Percentiles rank a stretch among this genome's conserved stretches.
Evolutionary conservation across 1,140 invertebrate species (phyloP).

Genomic region (Globodera ellingtonae): DNA sequence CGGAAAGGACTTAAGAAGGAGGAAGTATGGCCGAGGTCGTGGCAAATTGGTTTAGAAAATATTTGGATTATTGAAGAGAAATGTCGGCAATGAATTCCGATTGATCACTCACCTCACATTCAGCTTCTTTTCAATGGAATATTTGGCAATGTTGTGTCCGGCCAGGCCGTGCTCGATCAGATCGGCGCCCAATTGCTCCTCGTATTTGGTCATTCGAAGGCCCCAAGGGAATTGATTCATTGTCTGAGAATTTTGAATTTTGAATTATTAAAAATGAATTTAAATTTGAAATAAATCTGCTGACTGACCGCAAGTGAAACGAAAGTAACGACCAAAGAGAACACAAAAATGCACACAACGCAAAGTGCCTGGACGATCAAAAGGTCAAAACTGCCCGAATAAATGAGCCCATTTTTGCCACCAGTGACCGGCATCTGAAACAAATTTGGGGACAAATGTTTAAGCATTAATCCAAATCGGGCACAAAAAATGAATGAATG

Average conservation of each 20-base stretch:
- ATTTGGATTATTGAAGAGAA: neutral
- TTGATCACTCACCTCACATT: slow-evolving; percentile 45
- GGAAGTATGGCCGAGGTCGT: slow-evolving; percentile 16
- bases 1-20: neutral
- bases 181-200: slow-evolving; percentile 84
- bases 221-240: slow-evolving; percentile 78
- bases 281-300: neutral
- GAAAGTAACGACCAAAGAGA: slow-evolving; percentile 43
- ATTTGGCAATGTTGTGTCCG: slow-evolving; percentile 55
- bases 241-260: slow-evolving; percentile 65
- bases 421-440: slow-evolving; percentile 33
- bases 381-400: slow-evolving; percentile 40
- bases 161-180: slow-evolving; percentile 79
- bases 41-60: slow-evolving; percentile 17
- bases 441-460: slow-evolving; percentile 12
- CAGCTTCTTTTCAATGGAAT: slow-evolving; percentile 57
- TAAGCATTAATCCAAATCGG: neutral
- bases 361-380: slow-evolving; percentile 38
- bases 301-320: slow-evolving; percentile 42
- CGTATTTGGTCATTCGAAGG: slow-evolving; percentile 78
- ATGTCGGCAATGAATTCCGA: neutral
- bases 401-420: slow-evolving; percentile 46
- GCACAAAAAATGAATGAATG: neutral
- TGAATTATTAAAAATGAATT: neutral
- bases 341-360: slow-evolving; percentile 36